These are phyloP conservation scores for Onthophagus taurus DNA, from an alignment of 1,140 invertebrate species.

Conservation along the genomic window DNA sequence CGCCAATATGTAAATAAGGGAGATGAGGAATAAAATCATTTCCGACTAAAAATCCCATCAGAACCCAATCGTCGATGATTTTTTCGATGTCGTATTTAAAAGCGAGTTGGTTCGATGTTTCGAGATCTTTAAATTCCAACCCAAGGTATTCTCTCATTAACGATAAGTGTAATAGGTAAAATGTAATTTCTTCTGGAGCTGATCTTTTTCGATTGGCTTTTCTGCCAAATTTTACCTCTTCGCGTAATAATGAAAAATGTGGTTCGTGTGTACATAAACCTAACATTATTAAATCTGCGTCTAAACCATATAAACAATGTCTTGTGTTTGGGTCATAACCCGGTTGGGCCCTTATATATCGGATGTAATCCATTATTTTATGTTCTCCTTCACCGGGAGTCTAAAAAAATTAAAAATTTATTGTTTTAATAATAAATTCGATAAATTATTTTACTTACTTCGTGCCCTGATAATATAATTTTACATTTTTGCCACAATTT, in stretches of 20 bases:
- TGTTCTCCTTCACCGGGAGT: constrained; percentile 96
- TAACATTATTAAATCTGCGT: constrained; percentile 94
- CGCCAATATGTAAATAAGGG: constrained; percentile 86
- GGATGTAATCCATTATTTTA: constrained; percentile 97
- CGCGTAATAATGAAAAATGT: constrained; percentile 84
- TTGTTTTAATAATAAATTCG: background rate
- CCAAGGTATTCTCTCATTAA: constrained; percentile 88
- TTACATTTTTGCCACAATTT: constrained; percentile 73
- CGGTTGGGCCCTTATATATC: constrained; percentile 71
- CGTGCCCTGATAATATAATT: constrained; percentile 73
- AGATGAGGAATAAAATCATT: constrained; percentile 97
- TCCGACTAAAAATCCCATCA: constrained; percentile 93
- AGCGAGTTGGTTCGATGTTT: constrained; percentile 45
- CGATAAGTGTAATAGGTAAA: constrained; percentile 86
- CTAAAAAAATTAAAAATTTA: constrained; percentile 40
- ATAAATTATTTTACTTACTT: constrained; percentile 45
- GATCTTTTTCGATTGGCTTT: constrained; percentile 46
- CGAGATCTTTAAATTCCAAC: constrained; percentile 77
- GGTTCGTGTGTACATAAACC: constrained; percentile 89
- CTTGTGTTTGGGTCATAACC: constrained; percentile 80
- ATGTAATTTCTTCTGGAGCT: constrained; percentile 81
- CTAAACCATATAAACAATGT: constrained; percentile 91
- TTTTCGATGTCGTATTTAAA: constrained; percentile 77
- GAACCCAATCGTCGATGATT: constrained; percentile 65
- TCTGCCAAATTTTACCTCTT: constrained; percentile 74